These are phyloP conservation scores for Embidobia sp. DNA, from an alignment of 2,888 invertebrate genomes.

Conservation along the genomic window DNA sequence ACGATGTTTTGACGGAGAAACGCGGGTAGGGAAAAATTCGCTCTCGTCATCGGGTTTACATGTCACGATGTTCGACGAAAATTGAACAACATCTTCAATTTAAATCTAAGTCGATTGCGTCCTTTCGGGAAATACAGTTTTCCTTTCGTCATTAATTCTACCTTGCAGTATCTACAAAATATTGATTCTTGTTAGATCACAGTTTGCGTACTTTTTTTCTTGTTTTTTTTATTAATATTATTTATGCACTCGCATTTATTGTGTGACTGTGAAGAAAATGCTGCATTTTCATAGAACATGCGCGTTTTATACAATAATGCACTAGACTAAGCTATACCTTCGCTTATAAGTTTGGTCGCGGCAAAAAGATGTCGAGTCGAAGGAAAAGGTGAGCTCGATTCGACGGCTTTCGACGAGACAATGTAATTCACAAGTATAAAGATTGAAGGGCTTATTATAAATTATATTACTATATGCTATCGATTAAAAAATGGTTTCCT, in stretches of 20 bases:
- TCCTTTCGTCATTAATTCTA: conserved; percentile 36
- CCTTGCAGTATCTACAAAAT: conserved; percentile 53
- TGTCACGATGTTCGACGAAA: conserved; percentile 65
- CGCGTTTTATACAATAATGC: conserved; percentile 44
- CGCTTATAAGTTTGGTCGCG: conserved; percentile 15
- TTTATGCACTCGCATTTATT: conserved; percentile 30
- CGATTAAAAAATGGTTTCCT: neutral
- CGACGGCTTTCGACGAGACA: conserved; percentile 1
- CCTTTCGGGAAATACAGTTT: conserved; percentile 17
- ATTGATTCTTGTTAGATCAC: conserved; percentile 53
- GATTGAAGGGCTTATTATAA: conserved; percentile 29
- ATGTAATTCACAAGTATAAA: conserved; percentile 12
- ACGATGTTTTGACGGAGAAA: too few relatives aligned
- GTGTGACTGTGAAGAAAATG: conserved; percentile 43
- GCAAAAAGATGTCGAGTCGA: conserved; percentile 4
- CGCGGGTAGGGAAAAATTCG: neutral
- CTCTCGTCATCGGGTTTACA: neutral
- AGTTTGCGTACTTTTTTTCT: conserved; percentile 44
- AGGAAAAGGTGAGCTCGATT: neutral
- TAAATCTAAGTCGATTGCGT: conserved; percentile 21
- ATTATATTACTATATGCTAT: neutral
- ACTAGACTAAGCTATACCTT: conserved; percentile 43
- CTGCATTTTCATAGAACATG: conserved; percentile 58
- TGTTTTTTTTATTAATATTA: conserved; percentile 5
- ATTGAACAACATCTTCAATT: conserved; percentile 61